Evolutionary conservation across 2,888 invertebrate species (phyloP), one percentile per base, ranked within the genome.

Genomic region (Drosophila limbata): DNA sequence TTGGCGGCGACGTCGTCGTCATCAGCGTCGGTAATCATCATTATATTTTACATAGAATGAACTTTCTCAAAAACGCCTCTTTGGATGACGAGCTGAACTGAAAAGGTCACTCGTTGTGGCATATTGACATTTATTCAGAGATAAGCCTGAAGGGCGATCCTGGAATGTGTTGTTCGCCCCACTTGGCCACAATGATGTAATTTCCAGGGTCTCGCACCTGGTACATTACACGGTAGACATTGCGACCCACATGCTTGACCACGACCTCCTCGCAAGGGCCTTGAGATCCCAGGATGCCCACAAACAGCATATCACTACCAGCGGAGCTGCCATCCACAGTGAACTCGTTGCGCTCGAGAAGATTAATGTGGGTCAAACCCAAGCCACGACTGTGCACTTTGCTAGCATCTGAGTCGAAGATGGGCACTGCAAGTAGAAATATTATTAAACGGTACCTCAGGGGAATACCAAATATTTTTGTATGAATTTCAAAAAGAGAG

Each of bases 81-180:
- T 59, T 44, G 55, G 56, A 72, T 44, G 40, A 53, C 48, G 48
- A 73, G 45, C 50, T 50, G 3, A 60, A 3, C 21, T 0, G 37
- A 28, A 48, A 42, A 63, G 47, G 47, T 63, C 62, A 47, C 39
- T 15, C 44, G 39, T 21, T 45, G 35, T 19, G 9, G 33, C 25
- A 31, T 53, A 44, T 44, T 44, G 19, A 35, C 13, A 5, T 64
- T 25, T 47, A 59, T 37, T 59, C 48, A 10, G 59, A 48, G 17
- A 59, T 48, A 21, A 92, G 82, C 33, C 76, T 81, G 63, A 92
- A 98, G n/a, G 99, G 98, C 71, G 98, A 98, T 77, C 98, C 98
- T 73, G 98, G 98, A 93, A 99, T 96, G 93, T 98, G 97, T 52
- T 98, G 97, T 73, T 98, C 98, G 19, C 98, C 99, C 98, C 98